Evolutionary conservation across 2,888 invertebrate genomes (phyloP).

Genomic region (Anoncus sp.): DNA sequence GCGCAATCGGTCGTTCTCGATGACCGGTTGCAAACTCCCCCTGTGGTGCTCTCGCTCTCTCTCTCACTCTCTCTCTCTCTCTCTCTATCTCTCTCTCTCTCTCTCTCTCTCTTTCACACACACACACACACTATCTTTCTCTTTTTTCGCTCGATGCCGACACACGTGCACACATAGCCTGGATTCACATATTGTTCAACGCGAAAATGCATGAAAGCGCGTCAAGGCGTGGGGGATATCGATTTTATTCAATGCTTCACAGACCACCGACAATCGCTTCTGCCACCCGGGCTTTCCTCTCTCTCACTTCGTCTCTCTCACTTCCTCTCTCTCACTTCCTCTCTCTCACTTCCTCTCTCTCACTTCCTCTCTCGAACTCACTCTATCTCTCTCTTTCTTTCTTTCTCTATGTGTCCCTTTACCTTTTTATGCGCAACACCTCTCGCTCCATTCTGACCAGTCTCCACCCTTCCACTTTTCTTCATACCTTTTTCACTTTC

Average conservation of each 20-base stretch:
- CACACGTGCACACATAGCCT: constrained; percentile 13
- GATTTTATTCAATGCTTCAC: constrained; percentile 67
- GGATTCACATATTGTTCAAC: constrained; percentile 58
- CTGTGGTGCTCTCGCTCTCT: neutral
- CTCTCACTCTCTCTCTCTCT: constrained; percentile 15
- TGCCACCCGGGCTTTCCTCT: constrained; percentile 39
- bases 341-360: constrained; percentile 26
- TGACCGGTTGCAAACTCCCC: constrained; percentile 45
- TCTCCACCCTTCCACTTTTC: constrained; percentile 1
- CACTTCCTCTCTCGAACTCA: constrained; percentile 28
- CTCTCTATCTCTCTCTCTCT: constrained; percentile 12
- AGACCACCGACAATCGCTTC: constrained; percentile 60
- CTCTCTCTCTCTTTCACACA: neutral
- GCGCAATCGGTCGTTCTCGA: constrained; percentile 63
- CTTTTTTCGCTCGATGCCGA: constrained; percentile 19
- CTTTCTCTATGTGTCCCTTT: constrained; percentile 24
- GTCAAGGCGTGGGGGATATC: constrained; percentile 59
- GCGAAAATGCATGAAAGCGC: constrained; percentile 61
- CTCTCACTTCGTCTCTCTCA: constrained; percentile 27
- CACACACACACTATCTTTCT: neutral
- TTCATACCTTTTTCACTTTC: constrained; percentile 32
- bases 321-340: constrained; percentile 13
- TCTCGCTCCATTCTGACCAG: constrained; percentile 28
- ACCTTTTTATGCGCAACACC: constrained; percentile 31
- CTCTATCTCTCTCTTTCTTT: constrained; percentile 24